These are phyloP conservation scores for Leucosticte australis DNA, from an alignment of 2,113 vertebrate species.

Conservation along the genomic window DNA sequence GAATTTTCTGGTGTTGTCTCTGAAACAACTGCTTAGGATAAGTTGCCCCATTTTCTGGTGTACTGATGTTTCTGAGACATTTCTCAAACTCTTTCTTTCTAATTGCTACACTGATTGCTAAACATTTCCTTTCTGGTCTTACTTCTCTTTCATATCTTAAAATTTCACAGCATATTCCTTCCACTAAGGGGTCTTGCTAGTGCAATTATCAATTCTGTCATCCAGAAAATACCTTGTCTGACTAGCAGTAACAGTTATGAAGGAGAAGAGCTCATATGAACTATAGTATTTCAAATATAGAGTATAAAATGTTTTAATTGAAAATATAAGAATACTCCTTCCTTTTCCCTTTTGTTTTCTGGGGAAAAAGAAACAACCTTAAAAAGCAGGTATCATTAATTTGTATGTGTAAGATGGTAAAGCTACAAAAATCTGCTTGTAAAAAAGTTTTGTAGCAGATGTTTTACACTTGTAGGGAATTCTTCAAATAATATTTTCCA, in stretches of 20 bases:
- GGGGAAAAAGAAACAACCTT: not conserved
- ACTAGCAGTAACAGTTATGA: not conserved
- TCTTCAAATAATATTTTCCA: not conserved
- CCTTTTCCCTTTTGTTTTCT: not conserved
- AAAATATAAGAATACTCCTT: not conserved
- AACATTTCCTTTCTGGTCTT: not conserved
- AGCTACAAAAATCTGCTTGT: not conserved
- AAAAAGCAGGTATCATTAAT: not conserved
- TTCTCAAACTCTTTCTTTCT: not conserved
- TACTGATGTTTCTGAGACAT: not conserved
- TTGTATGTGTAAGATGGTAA: not conserved
- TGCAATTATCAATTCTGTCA: not conserved
- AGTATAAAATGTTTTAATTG: not conserved
- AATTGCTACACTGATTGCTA: not conserved
- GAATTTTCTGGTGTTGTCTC: not conserved
- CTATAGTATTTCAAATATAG: not conserved
- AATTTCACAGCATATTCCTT: not conserved
- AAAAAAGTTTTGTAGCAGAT: not conserved
- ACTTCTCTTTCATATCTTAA: not conserved
- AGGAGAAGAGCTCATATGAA: not conserved
- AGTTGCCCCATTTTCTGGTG: not conserved
- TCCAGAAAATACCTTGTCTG: not conserved
- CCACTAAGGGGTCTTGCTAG: not conserved
- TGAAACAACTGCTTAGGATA: not conserved
- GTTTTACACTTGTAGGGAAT: not conserved